These are phyloP conservation scores for Zaprionus ornatus DNA, from an alignment of 1,140 invertebrate species.

Conservation along the genomic window DNA sequence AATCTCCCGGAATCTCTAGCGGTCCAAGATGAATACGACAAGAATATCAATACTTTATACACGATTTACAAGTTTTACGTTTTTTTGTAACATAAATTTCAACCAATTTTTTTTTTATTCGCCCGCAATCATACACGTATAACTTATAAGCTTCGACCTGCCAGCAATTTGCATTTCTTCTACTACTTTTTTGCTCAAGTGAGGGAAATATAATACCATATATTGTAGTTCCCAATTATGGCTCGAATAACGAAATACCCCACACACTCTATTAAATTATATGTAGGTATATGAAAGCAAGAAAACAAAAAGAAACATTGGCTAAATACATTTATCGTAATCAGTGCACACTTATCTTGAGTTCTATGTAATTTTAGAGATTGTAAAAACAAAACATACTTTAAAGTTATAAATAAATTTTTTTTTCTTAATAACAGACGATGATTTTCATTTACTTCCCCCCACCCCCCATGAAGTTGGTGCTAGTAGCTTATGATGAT, in stretches of 20 bases:
- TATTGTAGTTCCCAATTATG: slow-evolving; percentile 38
- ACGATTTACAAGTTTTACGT: slow-evolving; percentile 21
- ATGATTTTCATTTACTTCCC: slow-evolving; percentile 9
- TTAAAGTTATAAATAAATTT: slow-evolving; percentile 39
- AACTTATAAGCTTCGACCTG: slow-evolving; percentile 56
- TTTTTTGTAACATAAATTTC: slow-evolving; percentile 52
- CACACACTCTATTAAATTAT: slow-evolving; percentile 25
- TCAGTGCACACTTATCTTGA: slow-evolving; percentile 36
- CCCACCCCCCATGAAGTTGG: slow-evolving; percentile 11
- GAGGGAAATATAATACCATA: slow-evolving; percentile 8
- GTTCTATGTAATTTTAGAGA: slow-evolving; percentile 59
- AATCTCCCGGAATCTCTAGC: slow-evolving; percentile 39
- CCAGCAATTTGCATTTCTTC: slow-evolving; percentile 73
- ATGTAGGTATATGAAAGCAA: slow-evolving; percentile 35
- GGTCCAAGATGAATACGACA: background rate
- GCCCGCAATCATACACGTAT: slow-evolving; percentile 25
- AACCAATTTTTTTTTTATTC: background rate
- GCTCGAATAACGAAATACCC: slow-evolving; percentile 38
- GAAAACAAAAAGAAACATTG: slow-evolving; percentile 30
- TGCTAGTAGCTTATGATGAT: slow-evolving; percentile 28
- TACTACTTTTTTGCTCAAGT: slow-evolving; percentile 38
- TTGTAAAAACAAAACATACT: slow-evolving; percentile 60
- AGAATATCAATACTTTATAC: slow-evolving; percentile 4
- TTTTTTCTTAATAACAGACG: slow-evolving; percentile 46
- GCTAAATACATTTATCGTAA: slow-evolving; percentile 50